Base-by-base conservation (phyloP, 92 coral and sea anemone species). In the Epizoanthus fatuus region DNA sequence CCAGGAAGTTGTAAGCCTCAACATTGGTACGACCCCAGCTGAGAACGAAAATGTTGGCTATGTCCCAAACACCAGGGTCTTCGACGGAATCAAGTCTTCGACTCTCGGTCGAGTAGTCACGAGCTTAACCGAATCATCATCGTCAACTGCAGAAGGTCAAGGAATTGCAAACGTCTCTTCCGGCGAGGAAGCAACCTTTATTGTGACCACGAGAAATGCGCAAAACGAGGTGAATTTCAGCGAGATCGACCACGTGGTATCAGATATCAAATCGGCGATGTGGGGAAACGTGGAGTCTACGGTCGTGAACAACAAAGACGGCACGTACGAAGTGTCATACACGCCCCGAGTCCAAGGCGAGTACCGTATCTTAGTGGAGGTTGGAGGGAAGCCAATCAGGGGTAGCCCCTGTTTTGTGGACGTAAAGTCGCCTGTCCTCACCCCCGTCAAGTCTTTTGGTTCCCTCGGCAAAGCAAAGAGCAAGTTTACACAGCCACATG, bases 401-500 rank as follows among this genome's bases (percentile, higher is more conserved):
- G 94, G 75, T 59, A 92, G 96, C 75, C 98, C 98, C 40, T 95
- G 91, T 59, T 83, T 76, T 64, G 94, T 95, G 19, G 87, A 90
- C 16, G 98, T 95, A 56, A 93, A 95, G 66, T 86, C 86, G 4
- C 98, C 98, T 38, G 93, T 92, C 16, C 74, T 95, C 25, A 90
- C 96, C 54, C 98, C 98, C 7, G 84, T 95, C 55, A 95, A 95
- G 87, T 95, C 98, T 40, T 95, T 95, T 69, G 98, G 98, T 8
- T 95, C 96, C 40, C 98, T 92, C 63, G 91, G 91, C 8, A 90
- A 91, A 16, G 86, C 88, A 14, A 88, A 87, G 62, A 95, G 98
- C 58, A 92, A 81, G 73, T 86, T 95, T 57, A 73, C 95, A 35
- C 98, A 95, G 79, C 98, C 98, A 1, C 98, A 95, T 56, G 98